phyloP scores from a whole-genome alignment of 2,888 invertebrate genomes.

The Platynereis dumerilii region DNA sequence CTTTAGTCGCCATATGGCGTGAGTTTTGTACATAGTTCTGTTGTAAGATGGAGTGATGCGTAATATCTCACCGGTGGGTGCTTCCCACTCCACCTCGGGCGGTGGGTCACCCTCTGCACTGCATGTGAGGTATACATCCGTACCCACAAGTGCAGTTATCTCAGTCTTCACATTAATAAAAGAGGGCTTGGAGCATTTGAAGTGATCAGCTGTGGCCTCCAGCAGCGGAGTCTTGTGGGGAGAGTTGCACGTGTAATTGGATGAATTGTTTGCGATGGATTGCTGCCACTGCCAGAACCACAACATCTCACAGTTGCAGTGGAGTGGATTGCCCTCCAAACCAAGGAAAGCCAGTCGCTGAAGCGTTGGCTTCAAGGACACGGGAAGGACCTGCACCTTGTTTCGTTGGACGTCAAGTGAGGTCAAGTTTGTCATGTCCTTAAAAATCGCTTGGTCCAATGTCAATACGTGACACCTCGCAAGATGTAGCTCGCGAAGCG shows the following conservation, averaged over 20 bases:
- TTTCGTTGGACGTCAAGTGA: slow-evolving; percentile 28
- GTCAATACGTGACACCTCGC: slow-evolving; percentile 15
- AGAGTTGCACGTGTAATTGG: slow-evolving; percentile 13
- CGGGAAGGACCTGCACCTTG: slow-evolving; percentile 26
- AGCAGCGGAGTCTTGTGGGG: slow-evolving; percentile 14
- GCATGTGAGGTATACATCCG: slow-evolving; percentile 28
- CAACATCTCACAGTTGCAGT: slow-evolving; percentile 36
- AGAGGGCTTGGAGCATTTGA: slow-evolving; percentile 27
- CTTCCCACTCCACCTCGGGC: slow-evolving; percentile 31
- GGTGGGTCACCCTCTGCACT: slow-evolving; percentile 34
- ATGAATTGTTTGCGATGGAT: background rate
- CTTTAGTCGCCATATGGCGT: slow-evolving; percentile 9
- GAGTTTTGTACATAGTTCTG: slow-evolving; percentile 17
- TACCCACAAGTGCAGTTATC: slow-evolving; percentile 14
- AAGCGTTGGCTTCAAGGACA: slow-evolving; percentile 15
- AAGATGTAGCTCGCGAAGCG: slow-evolving; percentile 21
- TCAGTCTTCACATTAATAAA: slow-evolving; percentile 22
- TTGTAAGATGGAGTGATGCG: slow-evolving; percentile 30
- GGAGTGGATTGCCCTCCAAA: slow-evolving; percentile 30
- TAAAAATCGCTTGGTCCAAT: slow-evolving; percentile 10
- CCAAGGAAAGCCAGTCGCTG: slow-evolving; percentile 2
- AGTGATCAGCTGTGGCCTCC: slow-evolving; percentile 4
- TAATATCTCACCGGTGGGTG: slow-evolving; percentile 31
- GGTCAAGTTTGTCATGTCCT: slow-evolving; percentile 12
- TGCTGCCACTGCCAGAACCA: slow-evolving; percentile 33